Percentiles rank a stretch among this genome's conserved stretches.
phyloP scores from a whole-genome alignment of 2,888 invertebrate genomes.

The Meiosimyza platycephala region DNA sequence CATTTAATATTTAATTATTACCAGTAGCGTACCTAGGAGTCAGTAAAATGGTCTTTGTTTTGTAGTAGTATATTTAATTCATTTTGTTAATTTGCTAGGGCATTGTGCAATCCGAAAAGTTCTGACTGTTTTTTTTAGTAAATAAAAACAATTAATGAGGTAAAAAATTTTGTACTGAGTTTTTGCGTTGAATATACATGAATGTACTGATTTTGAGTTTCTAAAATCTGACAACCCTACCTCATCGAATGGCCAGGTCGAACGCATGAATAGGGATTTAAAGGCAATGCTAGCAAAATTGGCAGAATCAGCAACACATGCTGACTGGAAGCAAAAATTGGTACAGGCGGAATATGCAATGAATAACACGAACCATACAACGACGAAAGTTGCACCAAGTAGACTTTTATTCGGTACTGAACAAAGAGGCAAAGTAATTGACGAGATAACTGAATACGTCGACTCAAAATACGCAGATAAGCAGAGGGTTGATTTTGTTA shows the following conservation, averaged over 20 bases:
- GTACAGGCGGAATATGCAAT: not conserved
- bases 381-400: conserved; percentile 32
- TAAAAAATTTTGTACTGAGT: too few species aligned
- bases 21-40: too few species aligned
- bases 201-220: too few species aligned
- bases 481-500: conserved; percentile 1
- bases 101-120: too few species aligned
- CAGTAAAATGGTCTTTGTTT: too few species aligned
- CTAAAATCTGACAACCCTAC: too few species aligned
- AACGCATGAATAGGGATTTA: not conserved
- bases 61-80: too few species aligned
- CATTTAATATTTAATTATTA: too few species aligned
- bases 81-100: too few species aligned
- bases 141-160: too few species aligned
- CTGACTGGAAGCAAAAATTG: not conserved
- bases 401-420: conserved; percentile 38
- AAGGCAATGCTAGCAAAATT: conserved; percentile 13
- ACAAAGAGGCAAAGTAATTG: conserved; percentile 29
- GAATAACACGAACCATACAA: conserved; percentile 25
- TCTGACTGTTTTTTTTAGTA: too few species aligned
- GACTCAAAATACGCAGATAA: conserved; percentile 14
- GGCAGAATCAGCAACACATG: not conserved
- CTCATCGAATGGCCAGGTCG: not conserved
- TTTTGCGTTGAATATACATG: too few species aligned
- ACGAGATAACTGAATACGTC: conserved; percentile 31